Percentiles rank a stretch among this genome's conserved stretches.
Evolutionary conservation across 2,888 invertebrate genomes (phyloP).

Genomic region (Noctua comes): DNA sequence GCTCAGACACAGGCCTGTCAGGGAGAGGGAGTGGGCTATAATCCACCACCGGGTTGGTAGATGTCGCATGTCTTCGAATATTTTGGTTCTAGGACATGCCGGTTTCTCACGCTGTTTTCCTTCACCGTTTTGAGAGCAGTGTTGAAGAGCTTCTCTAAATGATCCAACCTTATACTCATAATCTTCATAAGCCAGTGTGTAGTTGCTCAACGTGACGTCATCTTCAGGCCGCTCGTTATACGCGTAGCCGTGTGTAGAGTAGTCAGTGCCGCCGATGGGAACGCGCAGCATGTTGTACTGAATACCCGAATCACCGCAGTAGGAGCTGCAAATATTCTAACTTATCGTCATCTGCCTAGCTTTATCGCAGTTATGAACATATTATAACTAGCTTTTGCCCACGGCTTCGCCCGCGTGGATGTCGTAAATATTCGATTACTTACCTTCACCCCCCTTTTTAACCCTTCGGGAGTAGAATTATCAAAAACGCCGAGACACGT

Average conservation of each 20-base stretch:
- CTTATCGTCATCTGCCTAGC: neutral
- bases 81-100: neutral
- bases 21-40: too few species aligned
- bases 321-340: conserved; percentile 48
- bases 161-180: conserved; percentile 90
- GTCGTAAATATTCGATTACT: too few species aligned
- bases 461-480: too few species aligned
- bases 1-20: too few species aligned
- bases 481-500: too few species aligned
- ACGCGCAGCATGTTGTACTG: conserved; percentile 94
- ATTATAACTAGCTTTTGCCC: too few species aligned
- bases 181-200: conserved; percentile 92
- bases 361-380: too few species aligned
- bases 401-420: too few species aligned
- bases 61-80: too few species aligned
- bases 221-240: conserved; percentile 91
- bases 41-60: too few species aligned
- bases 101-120: neutral
- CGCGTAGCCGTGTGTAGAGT: conserved; percentile 93
- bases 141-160: neutral
- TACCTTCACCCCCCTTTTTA: too few species aligned
- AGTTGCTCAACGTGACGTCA: conserved; percentile 89
- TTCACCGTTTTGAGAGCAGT: neutral
- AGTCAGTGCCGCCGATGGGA: conserved; percentile 95
- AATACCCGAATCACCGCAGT: conserved; percentile 90